These are phyloP conservation scores for Alcis repandata DNA, from an alignment of 2,888 invertebrate species.

Conservation along the genomic window DNA sequence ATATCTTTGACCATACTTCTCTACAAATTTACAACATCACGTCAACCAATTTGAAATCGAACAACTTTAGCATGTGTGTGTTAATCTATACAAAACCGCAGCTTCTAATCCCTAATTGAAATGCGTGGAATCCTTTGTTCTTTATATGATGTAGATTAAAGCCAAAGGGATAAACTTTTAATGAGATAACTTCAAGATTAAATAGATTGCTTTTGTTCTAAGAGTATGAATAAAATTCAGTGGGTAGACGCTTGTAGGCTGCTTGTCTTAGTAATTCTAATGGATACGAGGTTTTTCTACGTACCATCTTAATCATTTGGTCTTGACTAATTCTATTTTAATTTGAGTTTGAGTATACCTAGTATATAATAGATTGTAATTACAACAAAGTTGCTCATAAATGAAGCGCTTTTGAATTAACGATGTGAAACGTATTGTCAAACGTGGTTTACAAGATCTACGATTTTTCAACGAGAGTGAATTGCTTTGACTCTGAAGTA, in stretches of 20 bases:
- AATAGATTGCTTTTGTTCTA: conserved; percentile 37
- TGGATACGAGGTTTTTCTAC: neutral
- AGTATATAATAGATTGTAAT: too few species aligned
- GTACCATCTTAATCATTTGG: too few species aligned
- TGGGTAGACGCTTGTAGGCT: conserved; percentile 1
- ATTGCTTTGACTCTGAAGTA: too few species aligned
- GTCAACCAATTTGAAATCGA: conserved; percentile 4
- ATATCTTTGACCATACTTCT: neutral
- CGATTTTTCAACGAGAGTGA: too few species aligned
- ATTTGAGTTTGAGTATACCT: too few species aligned
- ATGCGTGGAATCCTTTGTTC: conserved; percentile 69
- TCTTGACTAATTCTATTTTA: too few species aligned
- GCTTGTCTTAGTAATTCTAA: neutral
- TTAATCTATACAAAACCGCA: conserved; percentile 52
- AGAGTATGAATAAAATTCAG: conserved; percentile 26
- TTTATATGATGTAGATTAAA: conserved; percentile 57
- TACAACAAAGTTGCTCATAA: too few species aligned
- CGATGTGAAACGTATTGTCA: too few species aligned
- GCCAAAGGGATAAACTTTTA: conserved; percentile 49
- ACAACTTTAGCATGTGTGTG: conserved; percentile 39
- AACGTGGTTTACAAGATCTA: too few species aligned
- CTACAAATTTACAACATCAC: conserved; percentile 4
- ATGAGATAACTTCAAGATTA: conserved; percentile 48
- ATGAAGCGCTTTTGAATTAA: too few species aligned
- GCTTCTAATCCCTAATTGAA: conserved; percentile 65